Evolutionary conservation across 2,888 invertebrate genomes (phyloP), one percentile per base, ranked within the genome.

Genomic region (Syrphus vitripennis): DNA sequence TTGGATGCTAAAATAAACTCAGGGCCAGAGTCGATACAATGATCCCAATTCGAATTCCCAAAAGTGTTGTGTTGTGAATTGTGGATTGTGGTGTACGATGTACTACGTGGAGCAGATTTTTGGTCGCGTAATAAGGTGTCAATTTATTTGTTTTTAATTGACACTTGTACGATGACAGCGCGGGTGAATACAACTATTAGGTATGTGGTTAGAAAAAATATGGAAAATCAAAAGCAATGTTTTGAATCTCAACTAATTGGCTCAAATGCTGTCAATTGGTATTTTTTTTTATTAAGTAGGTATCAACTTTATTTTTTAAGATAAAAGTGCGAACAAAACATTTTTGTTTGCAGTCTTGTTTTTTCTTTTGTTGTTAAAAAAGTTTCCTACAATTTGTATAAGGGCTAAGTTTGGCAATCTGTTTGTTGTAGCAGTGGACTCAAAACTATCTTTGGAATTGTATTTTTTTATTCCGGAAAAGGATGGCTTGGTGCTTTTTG

Each of bases 81-180:
- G n/a, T n/a, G n/a, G n/a, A n/a, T n/a, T n/a, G n/a, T n/a, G n/a
- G n/a, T n/a, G n/a, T n/a, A n/a, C 24, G 1, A 42, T 24, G n/a
- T 9, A n/a, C 21, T 67, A n/a, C 16, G 21, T 59, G 9, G 34
- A 55, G 34, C 71, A 78, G n/a, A 63, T 53, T 55, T n/a, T 63
- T 10, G 53, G 34, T 26, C 72, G 72, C 74, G 74, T 69, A 69
- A 69, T 80, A 80, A 80, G 69, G 74, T 75, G 80, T 69, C 67
- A 59, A 59, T 79, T 79, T 50, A 72, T 80, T 65, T 80, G 67
- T 53, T 74, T 72, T 80, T 80, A 80, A 80, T 80, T 80, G 80
- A 80, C 80, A 80, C 67, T 74, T 80, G 37, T 50, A 37, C 26
- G 26, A 42, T 21, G 75, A 74, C 80, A 80, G 80, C 42, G 14